Base-by-base conservation (phyloP, 2,797 vertebrate genomes). In the Ctenochaetus hawaiiensis region DNA sequence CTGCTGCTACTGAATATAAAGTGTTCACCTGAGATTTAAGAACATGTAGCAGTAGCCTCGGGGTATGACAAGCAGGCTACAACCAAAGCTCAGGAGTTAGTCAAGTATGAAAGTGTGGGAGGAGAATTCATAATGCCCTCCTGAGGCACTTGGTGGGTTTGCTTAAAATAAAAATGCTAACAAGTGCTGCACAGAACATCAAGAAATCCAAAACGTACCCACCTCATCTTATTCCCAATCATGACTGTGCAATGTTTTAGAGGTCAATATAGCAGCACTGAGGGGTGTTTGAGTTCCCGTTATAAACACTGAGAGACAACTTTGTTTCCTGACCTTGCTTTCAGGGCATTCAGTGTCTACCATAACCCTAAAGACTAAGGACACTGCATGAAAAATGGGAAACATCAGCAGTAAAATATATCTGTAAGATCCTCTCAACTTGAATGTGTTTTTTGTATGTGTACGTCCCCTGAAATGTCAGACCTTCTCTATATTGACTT, bases 11-110 rank as follows among this genome's bases (percentile, higher is more conserved):
- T 63, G 41, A 75, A 70, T 45, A 67, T 41, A 22, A 77, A 53
- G 20, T 37, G 34, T 43, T 16, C 52, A 37, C 10, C 18, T 52
- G 70, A 17, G 48, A 69, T 18, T 43, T 44, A 60, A 45, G 43
- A 63, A 53, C 18, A 64, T 44, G 54, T 6, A 67, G 16, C 14
- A 54, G 47, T 10, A 54, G 67, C 77, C 52, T 75, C 61, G 0
- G 34, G 63, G 8, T 60, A 17, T 18, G 20, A 67, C 30, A 60
- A 57, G 52, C 37, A 71, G 69, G 14, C 39, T 26, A 43, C 13
- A 62, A n/a, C 18, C 41, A 49, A 57, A 70, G 45, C 57, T 71
- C 58, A 84, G 54, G 39, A 43, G 43, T 65, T 54, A 26, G 52
- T 68, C 12, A 48, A 52, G 61, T 72, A 48, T 34, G 9, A 63